These are phyloP conservation scores for Eupeodes latifasciatus DNA, from an alignment of 2,888 invertebrate species.

Conservation along the genomic window DNA sequence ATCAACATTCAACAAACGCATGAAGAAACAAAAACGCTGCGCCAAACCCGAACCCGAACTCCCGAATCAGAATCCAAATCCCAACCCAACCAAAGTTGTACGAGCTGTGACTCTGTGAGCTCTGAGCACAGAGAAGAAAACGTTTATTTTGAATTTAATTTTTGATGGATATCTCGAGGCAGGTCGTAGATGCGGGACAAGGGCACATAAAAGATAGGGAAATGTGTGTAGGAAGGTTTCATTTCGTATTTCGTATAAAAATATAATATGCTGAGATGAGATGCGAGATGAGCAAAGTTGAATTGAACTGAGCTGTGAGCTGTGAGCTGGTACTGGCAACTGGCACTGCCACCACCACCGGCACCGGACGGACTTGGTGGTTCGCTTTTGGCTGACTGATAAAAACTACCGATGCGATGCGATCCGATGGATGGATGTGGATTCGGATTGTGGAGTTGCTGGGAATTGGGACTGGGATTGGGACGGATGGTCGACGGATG, in stretches of 20 bases:
- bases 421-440: conserved; percentile 61
- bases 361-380: conserved; percentile 7
- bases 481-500: conserved; percentile 29
- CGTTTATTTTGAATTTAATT: conserved; percentile 69
- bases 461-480: conserved; percentile 20
- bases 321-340: not conserved
- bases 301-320: not conserved
- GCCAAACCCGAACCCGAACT: conserved; percentile 32
- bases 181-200: conserved; percentile 74
- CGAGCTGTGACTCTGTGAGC: conserved; percentile 22
- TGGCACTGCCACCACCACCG: too few species aligned
- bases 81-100: not conserved
- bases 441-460: conserved; percentile 4
- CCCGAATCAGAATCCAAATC: not conserved
- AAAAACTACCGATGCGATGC: conserved; percentile 44
- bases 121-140: conserved; percentile 37
- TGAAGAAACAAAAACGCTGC: conserved; percentile 43
- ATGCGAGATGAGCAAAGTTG: not conserved
- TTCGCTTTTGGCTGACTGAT: conserved; percentile 48
- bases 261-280: not conserved
- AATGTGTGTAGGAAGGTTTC: conserved; percentile 71
- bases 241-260: conserved; percentile 23
- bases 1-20: conserved; percentile 8
- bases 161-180: conserved; percentile 73
- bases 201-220: conserved; percentile 63